Evolutionary conservation across 2,797 vertebrate species (phyloP).

Genomic region (Etheostoma perlongum): DNA sequence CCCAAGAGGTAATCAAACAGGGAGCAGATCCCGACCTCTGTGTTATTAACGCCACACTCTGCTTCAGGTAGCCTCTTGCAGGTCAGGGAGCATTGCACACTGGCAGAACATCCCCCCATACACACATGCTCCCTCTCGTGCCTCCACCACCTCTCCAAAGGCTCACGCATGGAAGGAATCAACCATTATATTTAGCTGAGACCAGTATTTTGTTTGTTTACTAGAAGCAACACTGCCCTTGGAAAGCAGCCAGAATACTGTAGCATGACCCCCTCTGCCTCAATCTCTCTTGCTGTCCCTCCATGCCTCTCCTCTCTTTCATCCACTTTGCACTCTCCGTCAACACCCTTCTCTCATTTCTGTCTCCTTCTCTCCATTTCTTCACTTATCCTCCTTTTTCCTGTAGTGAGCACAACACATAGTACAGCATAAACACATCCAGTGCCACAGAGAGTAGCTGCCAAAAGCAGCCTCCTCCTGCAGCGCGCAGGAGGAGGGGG

Average conservation of each 20-base stretch:
- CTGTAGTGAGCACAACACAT: constrained; percentile 31
- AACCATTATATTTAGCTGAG: constrained; percentile 81
- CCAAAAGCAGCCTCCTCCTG: constrained; percentile 33
- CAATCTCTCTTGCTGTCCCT: constrained; percentile 24
- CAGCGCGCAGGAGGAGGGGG: constrained; percentile 11
- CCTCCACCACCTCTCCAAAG: constrained; percentile 34
- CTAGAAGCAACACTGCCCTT: constrained; percentile 79
- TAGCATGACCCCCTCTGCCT: constrained; percentile 54
- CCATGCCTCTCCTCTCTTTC: not conserved
- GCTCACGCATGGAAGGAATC: constrained; percentile 68
- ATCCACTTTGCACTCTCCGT: constrained; percentile 9
- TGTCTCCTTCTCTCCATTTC: constrained; percentile 22
- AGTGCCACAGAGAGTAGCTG: constrained; percentile 10
- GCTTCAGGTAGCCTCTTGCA: constrained; percentile 54
- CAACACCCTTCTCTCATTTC: not conserved
- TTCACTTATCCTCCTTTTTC: constrained; percentile 1
- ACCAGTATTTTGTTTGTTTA: constrained; percentile 83
- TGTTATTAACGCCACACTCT: constrained; percentile 47
- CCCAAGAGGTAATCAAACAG: constrained; percentile 40
- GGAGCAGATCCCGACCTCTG: constrained; percentile 40
- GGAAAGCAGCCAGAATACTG: constrained; percentile 80
- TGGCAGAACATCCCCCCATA: not conserved
- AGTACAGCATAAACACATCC: constrained; percentile 42
- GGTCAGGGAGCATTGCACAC: constrained; percentile 34
- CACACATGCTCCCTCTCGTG: not conserved